phyloP scores from a whole-genome alignment of 2,113 vertebrate species.

The Lontra canadensis region DNA sequence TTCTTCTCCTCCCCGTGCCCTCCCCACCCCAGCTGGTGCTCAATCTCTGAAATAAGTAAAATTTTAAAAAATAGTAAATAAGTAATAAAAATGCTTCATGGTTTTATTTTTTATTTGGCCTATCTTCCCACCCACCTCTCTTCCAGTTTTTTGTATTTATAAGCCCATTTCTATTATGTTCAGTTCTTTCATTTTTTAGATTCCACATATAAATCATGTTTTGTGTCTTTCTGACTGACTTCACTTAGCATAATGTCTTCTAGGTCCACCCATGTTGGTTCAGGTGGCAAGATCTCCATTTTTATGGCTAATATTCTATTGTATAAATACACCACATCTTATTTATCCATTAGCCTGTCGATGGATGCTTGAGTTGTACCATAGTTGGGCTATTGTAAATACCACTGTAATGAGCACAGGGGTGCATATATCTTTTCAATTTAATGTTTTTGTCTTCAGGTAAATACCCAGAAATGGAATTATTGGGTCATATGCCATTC shows the following conservation, averaged over 20 bases:
- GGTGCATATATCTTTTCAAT: neutral
- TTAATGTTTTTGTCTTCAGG: neutral
- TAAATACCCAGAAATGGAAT: neutral
- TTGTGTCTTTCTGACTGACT: neutral
- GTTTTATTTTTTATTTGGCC: neutral
- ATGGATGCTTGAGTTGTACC: neutral
- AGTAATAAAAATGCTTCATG: neutral
- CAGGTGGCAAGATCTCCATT: neutral
- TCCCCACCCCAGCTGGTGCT: neutral
- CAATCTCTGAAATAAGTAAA: neutral
- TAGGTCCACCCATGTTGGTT: neutral
- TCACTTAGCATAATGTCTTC: neutral
- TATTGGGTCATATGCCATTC: neutral
- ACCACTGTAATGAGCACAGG: neutral
- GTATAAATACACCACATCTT: neutral
- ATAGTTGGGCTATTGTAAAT: neutral
- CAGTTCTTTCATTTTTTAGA: neutral
- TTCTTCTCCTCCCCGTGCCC: neutral
- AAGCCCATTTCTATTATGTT: neutral
- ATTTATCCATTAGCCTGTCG: neutral
- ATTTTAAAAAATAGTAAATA: neutral
- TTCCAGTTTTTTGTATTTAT: neutral
- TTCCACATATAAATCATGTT: neutral
- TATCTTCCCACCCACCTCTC: neutral
- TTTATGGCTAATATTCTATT: neutral